Conservation (phyloP, 37 sponge, comb jelly and placozoan species). For the Axinella damicornis region DNA sequence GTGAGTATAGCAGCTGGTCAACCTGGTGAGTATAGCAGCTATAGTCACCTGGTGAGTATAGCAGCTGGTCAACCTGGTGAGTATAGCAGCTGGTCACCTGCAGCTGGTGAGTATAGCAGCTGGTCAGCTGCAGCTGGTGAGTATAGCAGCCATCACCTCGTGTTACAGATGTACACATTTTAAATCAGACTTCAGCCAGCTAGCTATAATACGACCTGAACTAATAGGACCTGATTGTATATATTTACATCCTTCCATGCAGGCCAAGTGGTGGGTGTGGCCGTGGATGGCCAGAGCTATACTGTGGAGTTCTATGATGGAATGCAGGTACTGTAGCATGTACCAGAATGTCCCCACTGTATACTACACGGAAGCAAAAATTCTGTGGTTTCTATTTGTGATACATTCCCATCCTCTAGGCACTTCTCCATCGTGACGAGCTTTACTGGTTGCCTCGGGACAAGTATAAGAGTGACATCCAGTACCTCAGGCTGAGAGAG, state of each 20-base stretch:
- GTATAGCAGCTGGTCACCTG: too few species aligned
- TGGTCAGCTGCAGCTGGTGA: constrained; percentile 69
- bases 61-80: constrained; percentile 71
- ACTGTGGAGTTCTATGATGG: constrained; percentile 64
- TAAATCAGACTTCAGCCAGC: too few species aligned
- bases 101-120: constrained; percentile 14
- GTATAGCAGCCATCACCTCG: constrained; percentile 7
- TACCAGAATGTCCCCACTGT: not conserved
- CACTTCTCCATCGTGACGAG: constrained; percentile 34
- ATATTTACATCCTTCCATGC: constrained; percentile 46
- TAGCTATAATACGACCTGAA: too few species aligned
- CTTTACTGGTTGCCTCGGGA: constrained; percentile 32
- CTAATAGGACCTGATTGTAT: too few species aligned
- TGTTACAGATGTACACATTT: too few species aligned
- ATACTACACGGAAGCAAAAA: not conserved
- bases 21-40: constrained; percentile 69
- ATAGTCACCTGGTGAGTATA: not conserved
- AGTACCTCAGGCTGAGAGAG: constrained; percentile 48
- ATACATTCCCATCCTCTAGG: not conserved
- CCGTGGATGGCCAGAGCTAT: constrained; percentile 22
- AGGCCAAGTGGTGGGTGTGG: constrained; percentile 43
- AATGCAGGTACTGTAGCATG: not conserved
- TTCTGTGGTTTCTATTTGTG: not conserved
- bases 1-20: constrained; percentile 45
- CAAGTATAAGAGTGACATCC: constrained; percentile 42